phyloP scores from a whole-genome alignment of 2,888 invertebrate genomes.

The Platerodrilus igneus region DNA sequence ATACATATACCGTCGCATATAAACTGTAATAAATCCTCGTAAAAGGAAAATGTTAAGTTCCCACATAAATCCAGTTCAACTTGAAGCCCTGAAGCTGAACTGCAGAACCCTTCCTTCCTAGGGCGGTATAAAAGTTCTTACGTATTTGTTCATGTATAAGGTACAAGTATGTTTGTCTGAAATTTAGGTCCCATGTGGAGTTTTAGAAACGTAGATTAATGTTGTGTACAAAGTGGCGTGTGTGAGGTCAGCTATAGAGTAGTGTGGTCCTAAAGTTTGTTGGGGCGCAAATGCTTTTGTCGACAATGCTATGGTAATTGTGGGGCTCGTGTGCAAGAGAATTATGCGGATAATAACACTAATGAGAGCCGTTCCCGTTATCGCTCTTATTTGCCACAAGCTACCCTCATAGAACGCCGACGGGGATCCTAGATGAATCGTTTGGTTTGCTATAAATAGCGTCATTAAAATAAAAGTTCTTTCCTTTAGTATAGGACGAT shows the following conservation, averaged over 20 bases:
- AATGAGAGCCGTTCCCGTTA: constrained; percentile 22
- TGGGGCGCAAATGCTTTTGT: constrained; percentile 17
- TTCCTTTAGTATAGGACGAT: too few species aligned
- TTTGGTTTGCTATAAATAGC: too few species aligned
- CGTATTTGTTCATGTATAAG: constrained; percentile 10
- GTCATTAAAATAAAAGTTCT: too few species aligned
- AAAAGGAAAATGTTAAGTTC: constrained; percentile 26
- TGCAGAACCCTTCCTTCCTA: constrained; percentile 17
- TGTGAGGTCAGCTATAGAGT: constrained; percentile 16
- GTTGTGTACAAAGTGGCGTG: constrained; percentile 16
- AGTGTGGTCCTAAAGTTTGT: constrained; percentile 9
- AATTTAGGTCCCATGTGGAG: constrained; percentile 19
- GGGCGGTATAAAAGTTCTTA: constrained; percentile 9
- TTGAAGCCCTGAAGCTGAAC: constrained; percentile 27
- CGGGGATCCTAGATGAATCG: too few species aligned
- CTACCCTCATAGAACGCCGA: too few species aligned
- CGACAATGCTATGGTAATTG: constrained; percentile 24
- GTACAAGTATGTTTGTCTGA: constrained; percentile 13
- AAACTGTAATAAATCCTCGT: constrained; percentile 14
- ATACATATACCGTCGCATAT: constrained; percentile 9
- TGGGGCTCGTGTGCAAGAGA: constrained; percentile 22
- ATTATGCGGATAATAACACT: constrained; percentile 27
- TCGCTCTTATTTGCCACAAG: constrained; percentile 18
- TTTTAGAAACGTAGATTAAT: constrained; percentile 22
- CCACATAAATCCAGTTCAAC: constrained; percentile 37